Evolutionary conservation across 2,797 vertebrate genomes (phyloP), one percentile per base, ranked within the genome.

Genomic region (Fistularia commersonii): DNA sequence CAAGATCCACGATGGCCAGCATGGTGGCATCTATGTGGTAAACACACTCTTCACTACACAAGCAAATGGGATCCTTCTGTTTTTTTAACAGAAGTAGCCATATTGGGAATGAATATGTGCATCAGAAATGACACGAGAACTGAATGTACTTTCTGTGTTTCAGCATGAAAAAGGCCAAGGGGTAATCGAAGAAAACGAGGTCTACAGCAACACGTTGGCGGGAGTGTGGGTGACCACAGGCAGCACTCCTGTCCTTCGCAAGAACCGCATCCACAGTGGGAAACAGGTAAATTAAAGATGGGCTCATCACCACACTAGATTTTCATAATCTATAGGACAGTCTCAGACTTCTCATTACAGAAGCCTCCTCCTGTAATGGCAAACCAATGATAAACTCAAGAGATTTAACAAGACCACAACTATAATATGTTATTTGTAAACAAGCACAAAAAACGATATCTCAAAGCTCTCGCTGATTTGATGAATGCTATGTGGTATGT

Each of bases 161-260:
- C 87, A 98, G 97, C 97, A 99, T 55, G 97, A 99, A 85, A 99
- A 99, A 85, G 97, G 97, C 69, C 97, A 99, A 83, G 97, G 97
- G 8, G 97, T 99, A 61, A 99, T 99, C 55, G 97, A 99, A 88
- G 97, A 99, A 80, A 99, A 99, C 1, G 97, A 99, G 88, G 97
- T 99, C 69, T 99, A 99, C 89, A 98, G 97, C 84, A 99, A 99
- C 88, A 99, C 97, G 4, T 86, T 99, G 85, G 97, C 97, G 23
- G 97, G 97, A 45, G 97, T 99, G 45, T 99, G 97, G 97, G 97
- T 99, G 85, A 99, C 97, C 79, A 99, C 97, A 12, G 97, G 97
- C 65, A 99, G 97, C 84, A 99, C 97, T 12, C 97, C 97, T 5
- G 97, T 99, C 48, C 84, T 99, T 67, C 90, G 97, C 75, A 95